Percentiles rank a stretch among this genome's conserved stretches.
These are phyloP conservation scores for Pandemis corylana DNA, from an alignment of 2,888 invertebrate species.

Conservation along the genomic window DNA sequence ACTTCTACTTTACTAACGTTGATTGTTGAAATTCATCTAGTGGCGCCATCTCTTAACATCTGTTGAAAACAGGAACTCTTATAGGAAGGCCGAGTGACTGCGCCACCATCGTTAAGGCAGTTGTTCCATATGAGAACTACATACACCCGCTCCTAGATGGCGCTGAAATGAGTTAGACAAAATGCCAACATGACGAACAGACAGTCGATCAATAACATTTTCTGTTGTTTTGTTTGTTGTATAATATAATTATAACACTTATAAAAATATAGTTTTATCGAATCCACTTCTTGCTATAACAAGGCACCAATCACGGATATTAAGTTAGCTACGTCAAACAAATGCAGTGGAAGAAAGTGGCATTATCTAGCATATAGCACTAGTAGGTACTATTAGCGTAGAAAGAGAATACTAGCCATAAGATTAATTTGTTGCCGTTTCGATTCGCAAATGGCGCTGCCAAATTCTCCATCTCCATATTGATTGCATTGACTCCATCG, in stretches of 20 bases:
- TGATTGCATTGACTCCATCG: too few relatives aligned
- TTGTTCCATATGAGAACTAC: background rate
- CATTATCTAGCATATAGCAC: too few relatives aligned
- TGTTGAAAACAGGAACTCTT: background rate
- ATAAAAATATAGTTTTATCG: background rate
- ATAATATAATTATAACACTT: background rate
- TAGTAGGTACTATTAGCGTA: too few relatives aligned
- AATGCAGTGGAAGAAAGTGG: too few relatives aligned
- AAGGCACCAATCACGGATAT: background rate
- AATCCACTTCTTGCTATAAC: background rate
- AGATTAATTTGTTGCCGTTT: too few relatives aligned
- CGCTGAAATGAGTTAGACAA: slow-evolving; percentile 3
- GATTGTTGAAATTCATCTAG: slow-evolving; percentile 4
- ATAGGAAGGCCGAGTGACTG: background rate
- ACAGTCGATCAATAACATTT: background rate
- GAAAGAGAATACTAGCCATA: too few relatives aligned
- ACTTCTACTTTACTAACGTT: background rate
- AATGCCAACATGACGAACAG: background rate
- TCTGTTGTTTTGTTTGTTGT: background rate
- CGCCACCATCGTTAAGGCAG: background rate
- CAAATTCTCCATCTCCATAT: too few relatives aligned
- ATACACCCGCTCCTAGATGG: background rate
- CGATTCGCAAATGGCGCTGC: too few relatives aligned
- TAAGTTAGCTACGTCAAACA: too few relatives aligned
- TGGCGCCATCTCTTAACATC: slow-evolving; percentile 29